Base-by-base conservation (phyloP, 2,888 invertebrate genomes). In the Pammene fasciana region DNA sequence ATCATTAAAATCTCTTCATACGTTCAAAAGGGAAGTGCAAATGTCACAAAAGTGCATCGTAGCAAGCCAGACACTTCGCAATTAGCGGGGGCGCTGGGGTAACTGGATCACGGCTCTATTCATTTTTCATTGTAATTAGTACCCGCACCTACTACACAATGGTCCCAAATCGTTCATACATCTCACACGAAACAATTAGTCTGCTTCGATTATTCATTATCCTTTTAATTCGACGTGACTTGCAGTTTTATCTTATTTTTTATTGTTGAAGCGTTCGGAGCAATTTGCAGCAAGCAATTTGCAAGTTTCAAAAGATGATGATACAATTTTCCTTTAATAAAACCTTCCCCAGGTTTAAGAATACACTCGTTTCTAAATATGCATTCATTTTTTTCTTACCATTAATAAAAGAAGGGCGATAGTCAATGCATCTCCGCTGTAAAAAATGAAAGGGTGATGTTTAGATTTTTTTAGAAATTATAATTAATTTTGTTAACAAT, bases 11-110 rank as follows among this genome's bases (percentile, higher is more conserved):
- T n/a, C 50, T 34, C 26, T 54, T 55, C 41, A 62, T 41, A 41
- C 67, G 65, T 67, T 66, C 71, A 68, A 65, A 73, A 67, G 72
- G 71, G 72, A 73, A 74, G 73, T 65, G 75, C 72, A 70, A 72
- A 72, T 72, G 72, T 71, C 70, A 75, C 75, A 75, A 75, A 75
- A 75, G 71, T 75, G 75, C 72, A 74, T 50, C 66, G 71, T 68
- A 71, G 71, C 70, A 59, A 72, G 72, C 38, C 16, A 60, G 71
- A 72, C 68, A 68, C 71, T 67, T 59, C 67, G 71, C 72, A 73
- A 73, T 75, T 74, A 72, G 71, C 45, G 57, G 57, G 50, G 8
- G 41, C 26, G 59, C 67, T 41, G 14, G 46, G 43, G 55, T 66
- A 70, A 67, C 61, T 67, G 41, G 61, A 62, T 61, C 61, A 46